These are phyloP conservation scores for Euphydryas editha DNA, from an alignment of 2,888 invertebrate species.

Conservation along the genomic window DNA sequence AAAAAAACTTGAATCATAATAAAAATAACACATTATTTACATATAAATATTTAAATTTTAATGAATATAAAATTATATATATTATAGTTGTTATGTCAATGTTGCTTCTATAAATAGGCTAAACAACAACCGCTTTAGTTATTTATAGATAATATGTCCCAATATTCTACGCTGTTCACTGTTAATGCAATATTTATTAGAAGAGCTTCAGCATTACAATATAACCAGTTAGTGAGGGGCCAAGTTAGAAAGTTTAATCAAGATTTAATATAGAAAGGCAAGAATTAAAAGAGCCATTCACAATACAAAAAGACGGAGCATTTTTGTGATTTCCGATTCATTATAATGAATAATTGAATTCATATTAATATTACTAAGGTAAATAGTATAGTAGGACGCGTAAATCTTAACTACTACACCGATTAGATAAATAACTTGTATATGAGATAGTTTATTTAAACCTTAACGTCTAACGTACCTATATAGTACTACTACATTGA, in stretches of 20 bases:
- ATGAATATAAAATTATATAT: background rate
- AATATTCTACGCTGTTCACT: background rate
- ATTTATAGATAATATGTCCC: background rate
- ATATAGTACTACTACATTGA: too few species aligned
- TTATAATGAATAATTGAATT: background rate
- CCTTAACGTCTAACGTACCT: too few species aligned
- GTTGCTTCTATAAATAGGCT: background rate
- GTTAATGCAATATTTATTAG: constrained; percentile 1
- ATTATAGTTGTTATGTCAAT: too few species aligned
- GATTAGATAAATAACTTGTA: too few species aligned
- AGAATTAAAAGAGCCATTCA: background rate
- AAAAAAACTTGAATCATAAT: background rate
- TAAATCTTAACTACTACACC: too few species aligned
- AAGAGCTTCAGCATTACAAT: constrained; percentile 10
- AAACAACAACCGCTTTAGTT: background rate
- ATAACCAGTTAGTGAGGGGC: constrained; percentile 30
- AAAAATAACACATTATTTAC: background rate
- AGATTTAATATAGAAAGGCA: constrained; percentile 29
- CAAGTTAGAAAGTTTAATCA: constrained; percentile 35
- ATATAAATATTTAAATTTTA: background rate
- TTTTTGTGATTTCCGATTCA: too few species aligned
- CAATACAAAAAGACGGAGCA: background rate
- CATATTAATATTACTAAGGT: too few species aligned
- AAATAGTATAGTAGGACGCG: too few species aligned
- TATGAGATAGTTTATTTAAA: too few species aligned